A percentile compares a stretch with the other conserved stretches of the same genome.
These are phyloP conservation scores for Hylia prasina DNA, from an alignment of 2,113 vertebrate species.

Conservation along the genomic window DNA sequence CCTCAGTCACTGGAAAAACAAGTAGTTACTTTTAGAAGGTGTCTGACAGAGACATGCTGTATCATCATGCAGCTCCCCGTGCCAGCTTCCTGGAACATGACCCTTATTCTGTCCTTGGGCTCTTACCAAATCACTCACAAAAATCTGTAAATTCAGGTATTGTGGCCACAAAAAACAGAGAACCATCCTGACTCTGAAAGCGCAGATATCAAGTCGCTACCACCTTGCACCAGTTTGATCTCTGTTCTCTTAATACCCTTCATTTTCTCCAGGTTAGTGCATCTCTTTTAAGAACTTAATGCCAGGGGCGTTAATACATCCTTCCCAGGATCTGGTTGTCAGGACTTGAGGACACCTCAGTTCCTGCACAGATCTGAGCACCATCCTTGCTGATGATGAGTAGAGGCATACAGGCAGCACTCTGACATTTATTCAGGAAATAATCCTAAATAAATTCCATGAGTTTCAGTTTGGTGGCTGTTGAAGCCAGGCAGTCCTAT, in stretches of 20 bases:
- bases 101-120: background rate
- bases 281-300: background rate
- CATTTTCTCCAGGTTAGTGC: background rate
- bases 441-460: background rate
- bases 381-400: background rate
- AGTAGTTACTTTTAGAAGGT: background rate
- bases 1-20: background rate
- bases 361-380: accelerated
- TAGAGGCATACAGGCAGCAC: accelerated
- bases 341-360: background rate
- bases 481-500: background rate
- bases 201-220: background rate
- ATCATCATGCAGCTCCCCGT: background rate
- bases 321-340: background rate
- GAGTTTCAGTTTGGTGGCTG: background rate
- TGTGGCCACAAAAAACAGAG: background rate
- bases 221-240: background rate
- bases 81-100: background rate
- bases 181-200: background rate
- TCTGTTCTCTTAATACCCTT: background rate
- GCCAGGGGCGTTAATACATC: accelerated
- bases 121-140: background rate
- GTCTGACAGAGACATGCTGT: background rate
- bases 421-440: background rate
- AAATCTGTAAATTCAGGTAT: background rate